Evolutionary conservation across 1,140 invertebrate genomes (phyloP), one percentile per base, ranked within the genome.

Genomic region (Sipha flava): DNA sequence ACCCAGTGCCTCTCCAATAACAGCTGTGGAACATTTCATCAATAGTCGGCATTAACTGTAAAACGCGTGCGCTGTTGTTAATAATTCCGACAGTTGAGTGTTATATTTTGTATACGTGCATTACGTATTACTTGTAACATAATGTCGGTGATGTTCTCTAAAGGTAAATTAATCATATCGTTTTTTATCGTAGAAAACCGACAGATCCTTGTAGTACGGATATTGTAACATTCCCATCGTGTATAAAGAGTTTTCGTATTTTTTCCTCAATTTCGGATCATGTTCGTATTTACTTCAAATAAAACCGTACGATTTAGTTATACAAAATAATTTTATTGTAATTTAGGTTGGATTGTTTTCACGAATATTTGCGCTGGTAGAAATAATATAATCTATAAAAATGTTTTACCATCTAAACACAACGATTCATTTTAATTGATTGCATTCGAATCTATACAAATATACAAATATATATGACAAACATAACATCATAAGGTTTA

Each of bases 41-140:
- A 10, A 82, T n/a, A 12, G 70, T 79, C 0, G 83, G 83, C 47
- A 73, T 45, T 9, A 82, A 66, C 82, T 83, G 26, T 40, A 40
- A 47, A 47, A 47, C n/a, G 59, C 16, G 18, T n/a, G n/a, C 3
- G 14, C 5, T 4, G 43, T 2, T 37, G 10, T 64, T 2, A 21
- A 21, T 64, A 9, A 12, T 21, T n/a, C n/a, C n/a, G n/a, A n/a
- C n/a, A n/a, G n/a, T n/a, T n/a, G n/a, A n/a, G n/a, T n/a, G n/a
- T n/a, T n/a, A n/a, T n/a, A n/a, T n/a, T n/a, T n/a, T n/a, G n/a
- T n/a, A n/a, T n/a, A n/a, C n/a, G n/a, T n/a, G n/a, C n/a, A n/a
- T n/a, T n/a, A n/a, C n/a, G n/a, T n/a, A 21, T 43, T 80, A 81
- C 81, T 52, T 81, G 40, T 10, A 80, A 40, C 81, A 81, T 81